phyloP scores from a whole-genome alignment of 2,797 vertebrate genomes.

The Mionectes olivaceus region DNA sequence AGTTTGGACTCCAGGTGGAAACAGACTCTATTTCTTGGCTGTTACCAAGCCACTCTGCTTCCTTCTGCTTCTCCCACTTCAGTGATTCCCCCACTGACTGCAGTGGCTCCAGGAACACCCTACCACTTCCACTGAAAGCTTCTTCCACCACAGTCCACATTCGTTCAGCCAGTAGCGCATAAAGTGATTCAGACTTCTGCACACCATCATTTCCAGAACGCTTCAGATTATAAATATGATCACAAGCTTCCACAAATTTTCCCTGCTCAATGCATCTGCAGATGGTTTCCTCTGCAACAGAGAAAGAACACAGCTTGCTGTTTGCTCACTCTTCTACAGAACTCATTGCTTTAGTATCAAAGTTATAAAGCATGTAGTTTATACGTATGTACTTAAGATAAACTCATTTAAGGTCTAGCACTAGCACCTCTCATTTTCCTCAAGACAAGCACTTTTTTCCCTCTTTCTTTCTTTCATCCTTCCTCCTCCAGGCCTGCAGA shows the following conservation, averaged over 20 bases:
- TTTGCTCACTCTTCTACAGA: not conserved
- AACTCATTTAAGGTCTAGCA: not conserved
- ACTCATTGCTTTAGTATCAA: not conserved
- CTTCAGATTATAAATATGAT: constrained; percentile 3
- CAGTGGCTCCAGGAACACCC: not conserved
- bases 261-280: constrained; percentile 23
- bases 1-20: constrained; percentile 12
- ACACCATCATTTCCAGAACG: not conserved
- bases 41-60: not conserved
- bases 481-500: not conserved
- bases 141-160: constrained; percentile 56
- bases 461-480: not conserved
- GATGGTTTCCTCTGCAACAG: constrained; percentile 59
- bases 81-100: constrained; percentile 25
- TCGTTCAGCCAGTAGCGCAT: not conserved
- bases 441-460: not conserved
- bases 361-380: not conserved
- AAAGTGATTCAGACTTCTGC: constrained; percentile 32
- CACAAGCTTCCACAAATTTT: constrained; percentile 61
- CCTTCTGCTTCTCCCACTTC: constrained; percentile 38
- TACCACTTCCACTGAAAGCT: not conserved
- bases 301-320: not conserved
- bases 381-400: not conserved
- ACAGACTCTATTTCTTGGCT: not conserved
- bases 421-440: not conserved